Evolutionary conservation across 1,140 invertebrate species (phyloP).

Genomic region (Stegodyphus mimosarum): DNA sequence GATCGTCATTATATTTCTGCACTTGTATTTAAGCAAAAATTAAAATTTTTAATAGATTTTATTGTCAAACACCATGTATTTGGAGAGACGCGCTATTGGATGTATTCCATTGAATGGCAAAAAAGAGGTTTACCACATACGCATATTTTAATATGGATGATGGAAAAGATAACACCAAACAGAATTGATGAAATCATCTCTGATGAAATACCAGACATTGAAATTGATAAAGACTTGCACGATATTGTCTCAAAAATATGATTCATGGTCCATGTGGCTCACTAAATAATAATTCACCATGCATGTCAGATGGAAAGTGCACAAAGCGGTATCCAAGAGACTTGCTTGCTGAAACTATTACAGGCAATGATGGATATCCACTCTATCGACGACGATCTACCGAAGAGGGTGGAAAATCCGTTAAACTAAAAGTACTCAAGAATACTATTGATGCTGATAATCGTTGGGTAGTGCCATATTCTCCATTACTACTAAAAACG

Average conservation of each 20-base stretch:
- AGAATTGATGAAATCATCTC: slow-evolving; percentile 53
- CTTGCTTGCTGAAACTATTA: slow-evolving; percentile 25
- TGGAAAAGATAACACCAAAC: slow-evolving; percentile 11
- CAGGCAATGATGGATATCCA: slow-evolving; percentile 67
- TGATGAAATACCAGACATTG: slow-evolving; percentile 51
- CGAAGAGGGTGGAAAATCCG: slow-evolving; percentile 62
- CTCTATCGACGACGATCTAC: slow-evolving; percentile 64
- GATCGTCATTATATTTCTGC: slow-evolving; percentile 38
- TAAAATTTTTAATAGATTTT: slow-evolving; percentile 24
- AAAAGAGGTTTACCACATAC: slow-evolving; percentile 69
- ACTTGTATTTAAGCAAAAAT: slow-evolving; percentile 38
- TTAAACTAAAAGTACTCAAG: slow-evolving; percentile 1
- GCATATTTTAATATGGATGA: slow-evolving; percentile 66
- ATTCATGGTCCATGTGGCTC: no score
- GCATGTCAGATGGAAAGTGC: no score
- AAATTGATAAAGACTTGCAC: slow-evolving; percentile 21
- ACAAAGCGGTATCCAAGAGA: no score
- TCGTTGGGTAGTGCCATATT: slow-evolving; percentile 72
- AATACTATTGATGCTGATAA: slow-evolving; percentile 67
- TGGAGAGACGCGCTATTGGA: slow-evolving; percentile 62
- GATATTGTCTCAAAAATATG: slow-evolving; percentile 53
- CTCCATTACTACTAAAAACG: slow-evolving; percentile 69
- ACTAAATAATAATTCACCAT: no score
- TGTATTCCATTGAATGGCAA: slow-evolving; percentile 68
- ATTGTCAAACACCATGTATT: slow-evolving; percentile 60